Base-by-base conservation (phyloP, 2,113 vertebrate genomes). In the Zosterops pallidus region DNA sequence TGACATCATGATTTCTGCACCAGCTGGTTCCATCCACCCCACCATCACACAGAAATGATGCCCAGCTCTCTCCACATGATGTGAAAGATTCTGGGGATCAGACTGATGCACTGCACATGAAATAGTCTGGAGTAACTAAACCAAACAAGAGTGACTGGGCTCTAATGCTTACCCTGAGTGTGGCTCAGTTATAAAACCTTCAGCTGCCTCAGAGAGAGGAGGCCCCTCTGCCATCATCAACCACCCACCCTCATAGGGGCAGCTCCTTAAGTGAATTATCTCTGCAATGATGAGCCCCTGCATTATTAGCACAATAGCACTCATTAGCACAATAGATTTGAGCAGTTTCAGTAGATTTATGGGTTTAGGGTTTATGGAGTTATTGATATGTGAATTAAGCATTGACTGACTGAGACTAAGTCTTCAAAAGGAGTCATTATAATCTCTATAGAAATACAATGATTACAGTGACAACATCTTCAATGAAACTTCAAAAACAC, bases 341-440 rank as follows among this genome's bases (percentile, higher is more conserved):
- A 93, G 65, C 52, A 86, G 37, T 88, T 96, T 94, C 79, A 68
- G 72, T 50, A 94, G 92, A 93, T 90, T 88, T 95, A 93, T 86
- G 80, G 69, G 41, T 92, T 90, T 89, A 52, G 44, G 75, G 68
- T 94, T 92, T 95, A 83, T 88, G 39, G 69, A 96, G 88, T 95
- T 93, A 96, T 26, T 96, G 94, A 97, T 96, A 96, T 12, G 44
- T 89, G 93, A 97, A 96, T 96, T 97, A 97, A 97, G 95, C 83
- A 81, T 88, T 94, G 90, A 96, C 75, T 96, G 94, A 95, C 76
- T 92, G 93, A 90, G 85, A 93, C 64, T 95, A 92, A 70, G 76
- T 82, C 72, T 95, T 97, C 90, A 92, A 95, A 94, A 86, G 76
- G 93, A 94, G 56, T 97, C 88, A 96, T 97, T 97, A 93, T 93